Base-by-base conservation (phyloP, 2,113 vertebrate genomes). In the Coptodon bakossiorum region DNA sequence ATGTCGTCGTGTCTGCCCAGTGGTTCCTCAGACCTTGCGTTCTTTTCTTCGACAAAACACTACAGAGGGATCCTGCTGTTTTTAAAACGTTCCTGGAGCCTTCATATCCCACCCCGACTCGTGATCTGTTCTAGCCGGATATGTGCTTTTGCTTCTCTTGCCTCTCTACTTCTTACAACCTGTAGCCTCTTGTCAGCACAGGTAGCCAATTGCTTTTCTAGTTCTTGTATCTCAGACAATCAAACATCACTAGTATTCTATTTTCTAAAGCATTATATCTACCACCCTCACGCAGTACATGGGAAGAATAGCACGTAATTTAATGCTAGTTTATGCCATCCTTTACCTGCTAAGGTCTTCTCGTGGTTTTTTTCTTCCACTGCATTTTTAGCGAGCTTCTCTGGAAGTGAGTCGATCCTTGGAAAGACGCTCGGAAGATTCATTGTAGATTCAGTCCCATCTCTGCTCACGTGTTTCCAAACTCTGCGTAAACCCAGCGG, bases 141-240 rank as follows among this genome's bases (percentile, higher is more conserved):
- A 31, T 85, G 86, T 93, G 88, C 90, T 92, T 90, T 73, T 63
- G 90, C 92, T 91, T 92, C 86, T 91, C 86, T 89, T 53, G 53
- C 88, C 87, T 94, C 90, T 81, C 66, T 50, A 71, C 89, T 80
- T 87, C 86, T 81, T 88, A 83, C 85, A 90, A 90, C 90, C 92
- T 92, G 91, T 89, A 91, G 88, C 94, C 92, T 94, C 92, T 87
- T 43, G 73, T 91, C 90, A 89, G 81, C 89, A 90, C 89, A 93
- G 82, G 89, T 81, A 83, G 84, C 89, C 81, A 63, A 80, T 90
- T 88, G 83, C 85, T 92, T 92, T 94, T 92, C 86, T 91, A 87
- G 87, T 90, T 85, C 90, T 86, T 88, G 76, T 91, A 90, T 94
- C 86, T 94, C 93, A 94, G 95, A 96, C 95, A 95, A 95, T 96